Conservation (phyloP, 2,113 vertebrate genomes). For the Rhagologus leucostigma region DNA sequence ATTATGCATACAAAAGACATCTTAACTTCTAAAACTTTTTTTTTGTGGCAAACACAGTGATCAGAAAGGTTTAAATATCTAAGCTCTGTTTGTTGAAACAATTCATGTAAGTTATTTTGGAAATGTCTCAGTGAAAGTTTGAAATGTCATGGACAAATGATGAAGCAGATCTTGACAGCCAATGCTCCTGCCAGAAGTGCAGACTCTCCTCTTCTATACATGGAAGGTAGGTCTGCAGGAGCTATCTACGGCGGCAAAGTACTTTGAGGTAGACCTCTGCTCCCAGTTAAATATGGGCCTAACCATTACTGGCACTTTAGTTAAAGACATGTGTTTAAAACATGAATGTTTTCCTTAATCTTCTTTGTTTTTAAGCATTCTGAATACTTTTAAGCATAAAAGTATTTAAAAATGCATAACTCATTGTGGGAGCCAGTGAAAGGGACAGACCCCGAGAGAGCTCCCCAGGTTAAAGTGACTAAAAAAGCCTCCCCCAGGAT, state of each 20-base stretch:
- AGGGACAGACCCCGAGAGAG: too few species aligned
- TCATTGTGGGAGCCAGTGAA: too few species aligned
- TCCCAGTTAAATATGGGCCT: background rate
- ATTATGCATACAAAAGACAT: background rate
- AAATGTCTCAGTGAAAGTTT: background rate
- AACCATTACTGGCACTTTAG: background rate
- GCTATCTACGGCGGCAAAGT: background rate
- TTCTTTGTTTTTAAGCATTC: background rate
- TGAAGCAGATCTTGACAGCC: background rate
- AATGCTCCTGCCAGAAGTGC: background rate
- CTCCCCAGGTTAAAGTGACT: too few species aligned
- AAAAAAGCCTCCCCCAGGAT: too few species aligned
- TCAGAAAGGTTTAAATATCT: background rate
- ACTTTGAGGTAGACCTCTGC: background rate
- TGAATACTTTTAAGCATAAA: too few species aligned
- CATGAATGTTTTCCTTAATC: background rate
- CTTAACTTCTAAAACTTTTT: background rate
- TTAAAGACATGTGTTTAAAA: background rate
- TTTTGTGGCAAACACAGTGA: background rate
- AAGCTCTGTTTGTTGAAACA: background rate
- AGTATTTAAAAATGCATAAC: background rate
- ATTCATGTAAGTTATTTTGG: background rate
- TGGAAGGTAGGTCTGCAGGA: background rate
- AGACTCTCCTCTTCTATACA: background rate
- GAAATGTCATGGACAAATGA: background rate